phyloP scores from a whole-genome alignment of 2,113 vertebrate species.

The Nesogale talazaci region DNA sequence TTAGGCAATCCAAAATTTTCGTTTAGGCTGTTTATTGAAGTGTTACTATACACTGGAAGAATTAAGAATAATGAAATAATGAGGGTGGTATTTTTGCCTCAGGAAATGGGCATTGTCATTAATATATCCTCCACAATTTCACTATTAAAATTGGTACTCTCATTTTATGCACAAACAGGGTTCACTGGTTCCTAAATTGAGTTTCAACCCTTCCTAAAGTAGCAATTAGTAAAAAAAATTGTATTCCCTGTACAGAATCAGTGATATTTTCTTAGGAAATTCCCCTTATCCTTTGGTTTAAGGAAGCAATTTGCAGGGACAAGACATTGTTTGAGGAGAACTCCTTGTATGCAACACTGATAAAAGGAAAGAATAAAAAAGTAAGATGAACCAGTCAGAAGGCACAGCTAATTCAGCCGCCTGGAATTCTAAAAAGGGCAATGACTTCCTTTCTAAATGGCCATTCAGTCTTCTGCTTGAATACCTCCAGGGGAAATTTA shows the following conservation, averaged over 20 bases:
- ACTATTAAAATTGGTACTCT: not conserved
- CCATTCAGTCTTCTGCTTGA: not conserved
- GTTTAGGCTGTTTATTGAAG: slow-evolving; percentile 13
- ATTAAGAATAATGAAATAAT: not conserved
- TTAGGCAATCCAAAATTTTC: not conserved
- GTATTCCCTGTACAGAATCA: not conserved
- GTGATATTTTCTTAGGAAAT: not conserved
- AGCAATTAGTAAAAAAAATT: not conserved
- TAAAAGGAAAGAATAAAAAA: not conserved
- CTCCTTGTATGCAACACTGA: not conserved
- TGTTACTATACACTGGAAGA: not conserved
- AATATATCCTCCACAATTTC: not conserved
- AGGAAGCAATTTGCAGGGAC: not conserved
- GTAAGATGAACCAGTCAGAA: not conserved
- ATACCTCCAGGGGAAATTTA: not conserved
- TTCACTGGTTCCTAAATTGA: not conserved
- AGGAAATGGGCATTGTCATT: not conserved
- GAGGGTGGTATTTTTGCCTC: not conserved
- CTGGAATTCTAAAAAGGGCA: not conserved
- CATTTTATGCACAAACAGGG: not conserved
- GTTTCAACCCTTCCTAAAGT: not conserved
- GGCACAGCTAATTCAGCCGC: not conserved
- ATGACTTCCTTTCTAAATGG: not conserved
- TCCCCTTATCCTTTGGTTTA: not conserved
- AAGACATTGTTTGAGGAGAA: fast-evolving